phyloP scores from a whole-genome alignment of 2,797 vertebrate genomes.

The Sus cebifrons region DNA sequence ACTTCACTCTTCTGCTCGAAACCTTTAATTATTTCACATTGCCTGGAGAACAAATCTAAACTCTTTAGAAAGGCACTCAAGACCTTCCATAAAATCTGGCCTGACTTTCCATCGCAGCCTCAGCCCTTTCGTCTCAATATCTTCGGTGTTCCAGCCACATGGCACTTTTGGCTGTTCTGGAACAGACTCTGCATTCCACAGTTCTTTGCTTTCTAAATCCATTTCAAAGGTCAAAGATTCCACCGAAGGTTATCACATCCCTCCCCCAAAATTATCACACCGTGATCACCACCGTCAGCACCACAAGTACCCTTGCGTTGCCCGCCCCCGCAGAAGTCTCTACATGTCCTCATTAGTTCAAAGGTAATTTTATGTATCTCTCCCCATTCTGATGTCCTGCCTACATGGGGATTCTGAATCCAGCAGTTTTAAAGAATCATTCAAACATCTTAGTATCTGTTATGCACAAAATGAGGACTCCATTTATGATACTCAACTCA shows the following conservation, averaged over 20 bases:
- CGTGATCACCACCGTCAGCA: background rate
- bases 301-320: background rate
- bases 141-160: background rate
- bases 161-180: background rate
- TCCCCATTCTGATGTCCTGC: background rate
- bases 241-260: background rate
- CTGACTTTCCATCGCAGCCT: background rate
- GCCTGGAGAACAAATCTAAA: background rate
- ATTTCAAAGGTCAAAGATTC: background rate
- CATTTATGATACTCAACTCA: background rate
- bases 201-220: background rate
- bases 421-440: background rate
- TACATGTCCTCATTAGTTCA: background rate
- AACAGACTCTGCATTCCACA: background rate
- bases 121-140: background rate
- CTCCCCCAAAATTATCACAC: background rate
- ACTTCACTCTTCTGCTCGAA: background rate
- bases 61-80: background rate
- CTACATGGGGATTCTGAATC: background rate
- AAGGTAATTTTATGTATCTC: background rate
- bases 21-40: background rate
- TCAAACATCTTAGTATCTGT: background rate
- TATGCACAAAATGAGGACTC: background rate
- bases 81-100: background rate
- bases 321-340: background rate